Percentiles rank a stretch among this genome's conserved stretches.
Evolutionary conservation across 2,113 vertebrate species (phyloP).

Genomic region (Leucoraja erinaceus): DNA sequence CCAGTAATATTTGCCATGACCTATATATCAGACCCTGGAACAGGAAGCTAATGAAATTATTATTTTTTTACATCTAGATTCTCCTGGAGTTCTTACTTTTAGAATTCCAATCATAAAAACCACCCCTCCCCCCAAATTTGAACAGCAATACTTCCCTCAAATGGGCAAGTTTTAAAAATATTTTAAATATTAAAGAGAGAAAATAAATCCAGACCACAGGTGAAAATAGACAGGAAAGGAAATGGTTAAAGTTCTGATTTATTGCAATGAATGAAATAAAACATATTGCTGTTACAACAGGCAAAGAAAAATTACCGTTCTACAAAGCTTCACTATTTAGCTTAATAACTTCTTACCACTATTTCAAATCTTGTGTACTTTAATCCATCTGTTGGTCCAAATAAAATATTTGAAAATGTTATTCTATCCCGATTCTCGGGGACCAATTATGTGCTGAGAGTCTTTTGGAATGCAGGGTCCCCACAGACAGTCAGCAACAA

Average conservation of each 20-base stretch:
- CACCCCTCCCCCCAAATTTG: constrained; percentile 23
- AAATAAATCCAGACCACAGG: neutral
- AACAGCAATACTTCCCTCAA: neutral
- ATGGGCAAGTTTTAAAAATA: neutral
- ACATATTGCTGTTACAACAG: neutral
- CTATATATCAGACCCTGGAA: constrained; percentile 17
- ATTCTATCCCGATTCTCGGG: constrained; percentile 10
- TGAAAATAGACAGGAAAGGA: neutral
- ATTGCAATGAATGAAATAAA: neutral
- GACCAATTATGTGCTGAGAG: constrained; percentile 18
- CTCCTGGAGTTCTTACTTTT: neutral
- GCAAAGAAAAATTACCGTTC: neutral
- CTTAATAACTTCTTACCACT: neutral
- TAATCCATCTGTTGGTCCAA: constrained; percentile 17
- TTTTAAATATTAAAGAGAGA: neutral
- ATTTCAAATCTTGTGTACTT: neutral
- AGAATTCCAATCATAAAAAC: neutral
- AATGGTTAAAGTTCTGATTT: neutral
- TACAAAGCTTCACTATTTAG: neutral
- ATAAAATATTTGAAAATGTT: constrained; percentile 21
- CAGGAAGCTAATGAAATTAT: constrained; percentile 41
- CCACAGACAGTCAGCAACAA: constrained; percentile 26
- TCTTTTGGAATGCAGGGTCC: neutral
- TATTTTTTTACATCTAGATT: constrained; percentile 26
- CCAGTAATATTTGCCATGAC: constrained; percentile 42